A percentile compares a stretch with the other conserved stretches of the same genome.
These are phyloP conservation scores for Ispidina lecontei DNA, from an alignment of 2,797 vertebrate genomes.

Conservation along the genomic window DNA sequence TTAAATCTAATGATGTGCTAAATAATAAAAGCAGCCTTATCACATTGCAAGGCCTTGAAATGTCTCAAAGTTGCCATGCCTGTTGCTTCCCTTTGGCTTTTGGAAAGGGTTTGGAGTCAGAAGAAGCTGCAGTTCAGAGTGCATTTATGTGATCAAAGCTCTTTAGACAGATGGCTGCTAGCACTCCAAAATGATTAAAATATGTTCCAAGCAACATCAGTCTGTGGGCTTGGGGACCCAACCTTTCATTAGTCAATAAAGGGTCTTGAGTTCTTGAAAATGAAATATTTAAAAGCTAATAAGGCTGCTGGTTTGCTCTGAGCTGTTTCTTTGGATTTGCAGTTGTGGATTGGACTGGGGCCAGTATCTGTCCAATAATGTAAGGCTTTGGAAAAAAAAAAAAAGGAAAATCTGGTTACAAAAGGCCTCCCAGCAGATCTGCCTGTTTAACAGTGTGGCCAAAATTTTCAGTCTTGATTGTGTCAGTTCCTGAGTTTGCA, in stretches of 20 bases:
- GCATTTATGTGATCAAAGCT: constrained; percentile 37
- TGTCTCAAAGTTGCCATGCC: constrained; percentile 24
- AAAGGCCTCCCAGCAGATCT: constrained; percentile 32
- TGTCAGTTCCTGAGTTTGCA: neutral
- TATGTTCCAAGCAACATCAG: constrained; percentile 66
- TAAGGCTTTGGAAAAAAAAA: neutral
- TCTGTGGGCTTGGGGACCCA: constrained; percentile 64
- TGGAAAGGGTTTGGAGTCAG: constrained; percentile 27
- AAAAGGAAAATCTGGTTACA: constrained; percentile 16
- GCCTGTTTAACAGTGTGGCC: neutral
- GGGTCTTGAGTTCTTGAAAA: constrained; percentile 68
- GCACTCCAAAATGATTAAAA: constrained; percentile 68
- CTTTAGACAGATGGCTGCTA: constrained; percentile 64
- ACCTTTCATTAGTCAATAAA: constrained; percentile 73
- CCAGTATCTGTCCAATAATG: constrained; percentile 59
- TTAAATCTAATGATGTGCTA: constrained; percentile 68
- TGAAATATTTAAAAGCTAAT: constrained; percentile 72
- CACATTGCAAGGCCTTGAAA: constrained; percentile 33
- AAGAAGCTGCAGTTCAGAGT: constrained; percentile 58
- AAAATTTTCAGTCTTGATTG: neutral
- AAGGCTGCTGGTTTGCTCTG: constrained; percentile 58
- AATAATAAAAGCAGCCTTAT: constrained; percentile 65
- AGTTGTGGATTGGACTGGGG: constrained; percentile 53
- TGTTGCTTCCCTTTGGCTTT: constrained; percentile 39
- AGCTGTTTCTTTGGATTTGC: constrained; percentile 56